Evolutionary conservation across 2,888 invertebrate species (phyloP).

Genomic region (Plusia festucae): DNA sequence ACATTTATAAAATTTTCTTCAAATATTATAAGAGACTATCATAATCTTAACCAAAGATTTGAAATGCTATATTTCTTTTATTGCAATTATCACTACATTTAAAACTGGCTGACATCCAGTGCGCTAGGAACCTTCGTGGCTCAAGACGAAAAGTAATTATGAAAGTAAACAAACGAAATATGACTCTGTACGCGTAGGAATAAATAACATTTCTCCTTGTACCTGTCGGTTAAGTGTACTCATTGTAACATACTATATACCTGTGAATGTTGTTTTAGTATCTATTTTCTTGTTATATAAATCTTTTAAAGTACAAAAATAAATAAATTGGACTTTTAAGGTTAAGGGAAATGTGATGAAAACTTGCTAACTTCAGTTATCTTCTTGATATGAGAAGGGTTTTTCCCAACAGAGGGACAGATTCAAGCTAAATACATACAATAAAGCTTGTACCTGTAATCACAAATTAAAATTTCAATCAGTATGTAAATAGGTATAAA

Average conservation of each 20-base stretch:
- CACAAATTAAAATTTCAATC: too few species aligned
- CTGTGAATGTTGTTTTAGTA: slow-evolving; percentile 22
- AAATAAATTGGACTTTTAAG: neutral
- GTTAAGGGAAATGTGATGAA: neutral
- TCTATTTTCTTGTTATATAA: slow-evolving; percentile 7
- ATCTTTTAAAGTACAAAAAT: neutral
- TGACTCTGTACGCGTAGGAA: slow-evolving; percentile 46
- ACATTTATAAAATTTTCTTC: too few species aligned
- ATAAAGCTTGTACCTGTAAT: neutral
- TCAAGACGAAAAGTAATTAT: slow-evolving; percentile 20
- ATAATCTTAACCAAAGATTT: too few species aligned
- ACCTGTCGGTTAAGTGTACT: slow-evolving; percentile 57
- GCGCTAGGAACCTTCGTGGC: slow-evolving; percentile 2
- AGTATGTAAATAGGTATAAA: slow-evolving; percentile 21
- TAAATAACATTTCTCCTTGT: slow-evolving; percentile 64
- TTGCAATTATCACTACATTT: slow-evolving; percentile 13
- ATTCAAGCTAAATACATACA: neutral
- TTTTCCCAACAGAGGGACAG: neutral
- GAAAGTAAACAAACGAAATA: slow-evolving; percentile 39
- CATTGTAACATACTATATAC: neutral
- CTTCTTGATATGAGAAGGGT: neutral
- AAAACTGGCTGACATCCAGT: neutral
- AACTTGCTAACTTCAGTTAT: neutral
- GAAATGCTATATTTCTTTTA: neutral
- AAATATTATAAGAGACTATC: too few species aligned